These are phyloP conservation scores for Pseudochromis fuscus DNA, from an alignment of 2,797 vertebrate species.

Conservation along the genomic window DNA sequence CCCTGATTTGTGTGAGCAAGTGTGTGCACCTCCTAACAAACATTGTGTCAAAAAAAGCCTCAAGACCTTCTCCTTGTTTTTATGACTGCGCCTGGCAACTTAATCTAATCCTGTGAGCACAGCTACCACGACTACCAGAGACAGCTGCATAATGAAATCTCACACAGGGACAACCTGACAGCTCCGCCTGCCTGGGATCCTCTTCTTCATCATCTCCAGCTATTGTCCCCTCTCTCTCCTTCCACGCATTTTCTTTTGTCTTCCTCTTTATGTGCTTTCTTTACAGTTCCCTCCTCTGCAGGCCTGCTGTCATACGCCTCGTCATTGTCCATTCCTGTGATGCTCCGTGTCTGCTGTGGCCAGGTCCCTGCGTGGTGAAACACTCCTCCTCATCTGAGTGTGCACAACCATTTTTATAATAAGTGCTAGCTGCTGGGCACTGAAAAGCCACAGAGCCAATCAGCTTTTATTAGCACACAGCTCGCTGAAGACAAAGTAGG, in stretches of 20 bases:
- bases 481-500: slow-evolving; percentile 46
- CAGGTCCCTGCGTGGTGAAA: slow-evolving; percentile 22
- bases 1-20: slow-evolving; percentile 20
- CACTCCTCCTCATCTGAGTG: slow-evolving; percentile 32
- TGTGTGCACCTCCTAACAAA: slow-evolving; percentile 42
- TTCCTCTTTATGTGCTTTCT: slow-evolving; percentile 18
- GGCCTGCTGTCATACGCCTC: slow-evolving; percentile 30
- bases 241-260: slow-evolving; percentile 19
- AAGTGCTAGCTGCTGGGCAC: slow-evolving; percentile 54
- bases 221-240: slow-evolving; percentile 33
- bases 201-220: slow-evolving; percentile 40
- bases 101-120: slow-evolving; percentile 71
- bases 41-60: slow-evolving; percentile 48
- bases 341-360: slow-evolving; percentile 6
- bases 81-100: slow-evolving; percentile 59
- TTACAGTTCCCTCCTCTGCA: slow-evolving; percentile 19
- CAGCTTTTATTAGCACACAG: slow-evolving; percentile 57
- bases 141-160: slow-evolving; percentile 76
- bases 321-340: slow-evolving; percentile 16
- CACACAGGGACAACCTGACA: slow-evolving; percentile 66
- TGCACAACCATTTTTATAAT: slow-evolving; percentile 67
- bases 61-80: slow-evolving; percentile 52
- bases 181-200: slow-evolving; percentile 52
- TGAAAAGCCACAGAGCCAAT: slow-evolving; percentile 52
- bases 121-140: slow-evolving; percentile 48